Evolutionary conservation across 2,113 vertebrate genomes (phyloP), one percentile per base, ranked within the genome.

Genomic region (Crotophaga sulcirostris): DNA sequence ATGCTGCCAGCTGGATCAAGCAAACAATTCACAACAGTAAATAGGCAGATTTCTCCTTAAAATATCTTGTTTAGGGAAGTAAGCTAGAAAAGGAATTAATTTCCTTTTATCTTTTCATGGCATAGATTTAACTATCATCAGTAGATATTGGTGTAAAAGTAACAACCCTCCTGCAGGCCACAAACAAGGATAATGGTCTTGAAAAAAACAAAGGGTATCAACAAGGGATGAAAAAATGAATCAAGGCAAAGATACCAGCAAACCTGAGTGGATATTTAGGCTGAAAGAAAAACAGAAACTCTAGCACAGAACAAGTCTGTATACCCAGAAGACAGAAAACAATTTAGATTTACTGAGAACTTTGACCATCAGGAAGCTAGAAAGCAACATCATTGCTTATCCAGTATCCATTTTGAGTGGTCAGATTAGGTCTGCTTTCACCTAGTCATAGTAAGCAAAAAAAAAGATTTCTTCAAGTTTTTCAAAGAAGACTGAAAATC

Each of bases 61-160:
- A 93, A 75, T n/a, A 56, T 8, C 24, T 64, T 45, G 4, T 24
- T 45, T 12, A 77, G 12, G 31, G 33, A 88, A 83, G 20, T 17
- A n/a, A 75, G 16, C 19, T 36, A 23, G 33, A 60, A 86, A 86
- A 47, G 6, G 8, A 60, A 63, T 58, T 29, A 52, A 18, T 14
- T 77, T 83, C 33, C 10, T 62, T 59, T 56, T 63, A 34, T 60
- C 20, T 88, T 86, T 54, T 77, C 12, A 25, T 10, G 8, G 13
- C 49, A 25, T n/a, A 59, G 23, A 58, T 76, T 73, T 76, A 72
- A 44, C 16, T 73, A 34, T 14, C 36, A 85, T 8, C 10, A 0
- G 0, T 4, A 70, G 42, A n/a, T 13, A 29, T 26, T 21, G 10
- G 11, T 26, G 45, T 54, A 59, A 81, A 76, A 0, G 0, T 25